phyloP scores from a whole-genome alignment of 2,113 vertebrate species.

The Sebastes fasciatus region DNA sequence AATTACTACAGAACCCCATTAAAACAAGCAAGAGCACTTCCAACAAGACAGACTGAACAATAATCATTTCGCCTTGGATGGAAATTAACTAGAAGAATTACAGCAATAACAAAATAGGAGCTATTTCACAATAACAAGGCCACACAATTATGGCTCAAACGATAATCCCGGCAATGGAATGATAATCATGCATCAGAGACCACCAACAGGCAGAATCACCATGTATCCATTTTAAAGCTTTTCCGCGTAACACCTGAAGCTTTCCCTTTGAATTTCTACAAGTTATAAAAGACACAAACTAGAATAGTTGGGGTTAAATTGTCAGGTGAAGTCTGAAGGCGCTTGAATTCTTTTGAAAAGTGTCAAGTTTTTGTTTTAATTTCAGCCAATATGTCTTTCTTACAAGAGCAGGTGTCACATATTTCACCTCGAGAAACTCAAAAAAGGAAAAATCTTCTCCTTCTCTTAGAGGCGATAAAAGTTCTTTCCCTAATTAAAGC shows the following conservation, averaged over 20 bases:
- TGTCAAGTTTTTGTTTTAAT: constrained; percentile 21
- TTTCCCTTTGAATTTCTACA: neutral
- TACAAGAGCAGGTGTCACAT: constrained; percentile 10
- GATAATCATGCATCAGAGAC: constrained; percentile 7
- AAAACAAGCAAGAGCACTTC: constrained; percentile 20
- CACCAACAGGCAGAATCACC: constrained; percentile 7
- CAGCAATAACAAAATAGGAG: neutral
- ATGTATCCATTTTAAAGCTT: neutral
- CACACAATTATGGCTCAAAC: neutral
- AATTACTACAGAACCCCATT: constrained; percentile 37
- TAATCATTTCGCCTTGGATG: neutral
- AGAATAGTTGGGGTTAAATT: neutral
- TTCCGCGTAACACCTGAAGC: neutral
- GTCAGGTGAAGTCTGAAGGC: constrained; percentile 2
- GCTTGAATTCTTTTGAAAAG: neutral
- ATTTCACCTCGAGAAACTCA: constrained; percentile 20
- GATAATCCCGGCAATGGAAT: constrained; percentile 2
- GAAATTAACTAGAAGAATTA: neutral
- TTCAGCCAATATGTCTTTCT: neutral
- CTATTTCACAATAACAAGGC: neutral
- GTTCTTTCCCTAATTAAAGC: constrained; percentile 51
- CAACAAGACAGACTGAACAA: neutral
- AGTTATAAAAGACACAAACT: neutral
- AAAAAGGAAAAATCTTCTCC: neutral
- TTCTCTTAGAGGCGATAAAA: neutral